Evolutionary conservation across 2,888 invertebrate species (phyloP).

Genomic region (Caenorhabditis doughertyi): DNA sequence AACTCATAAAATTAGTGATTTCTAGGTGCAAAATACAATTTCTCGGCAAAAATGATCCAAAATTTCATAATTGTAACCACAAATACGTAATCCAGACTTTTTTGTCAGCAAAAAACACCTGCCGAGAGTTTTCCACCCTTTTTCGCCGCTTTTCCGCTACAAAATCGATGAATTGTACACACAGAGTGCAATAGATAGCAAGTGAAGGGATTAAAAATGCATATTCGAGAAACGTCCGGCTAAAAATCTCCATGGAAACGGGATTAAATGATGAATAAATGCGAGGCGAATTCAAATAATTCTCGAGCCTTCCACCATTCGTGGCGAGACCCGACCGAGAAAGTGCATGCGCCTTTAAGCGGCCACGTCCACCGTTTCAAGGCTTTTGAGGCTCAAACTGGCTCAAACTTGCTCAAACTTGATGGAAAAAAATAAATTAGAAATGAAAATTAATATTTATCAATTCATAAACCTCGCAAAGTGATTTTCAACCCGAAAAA

Average conservation of each 20-base stretch:
- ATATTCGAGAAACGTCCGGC: slow-evolving; percentile 1
- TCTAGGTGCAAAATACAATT: too few relatives aligned
- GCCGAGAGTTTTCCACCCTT: too few relatives aligned
- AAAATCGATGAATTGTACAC: too few relatives aligned
- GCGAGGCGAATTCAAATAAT: slow-evolving; percentile 44
- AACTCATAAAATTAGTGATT: too few relatives aligned
- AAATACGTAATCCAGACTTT: too few relatives aligned
- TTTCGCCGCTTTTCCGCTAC: too few relatives aligned
- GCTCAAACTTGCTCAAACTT: neutral
- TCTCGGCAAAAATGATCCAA: too few relatives aligned
- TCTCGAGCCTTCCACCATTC: slow-evolving; percentile 39
- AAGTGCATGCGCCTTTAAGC: slow-evolving; percentile 62
- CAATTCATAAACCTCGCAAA: neutral
- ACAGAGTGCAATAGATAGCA: too few relatives aligned
- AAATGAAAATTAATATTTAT: neutral
- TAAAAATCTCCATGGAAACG: slow-evolving; percentile 44
- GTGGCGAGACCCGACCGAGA: slow-evolving; percentile 45
- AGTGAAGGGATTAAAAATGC: neutral
- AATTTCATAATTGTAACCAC: too few relatives aligned
- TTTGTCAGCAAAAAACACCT: too few relatives aligned
- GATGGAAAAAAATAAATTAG: neutral
- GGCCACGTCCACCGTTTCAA: slow-evolving; percentile 43
- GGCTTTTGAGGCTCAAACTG: slow-evolving; percentile 19
- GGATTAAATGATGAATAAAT: neutral
- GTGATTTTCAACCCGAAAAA: slow-evolving; percentile 1